Evolutionary conservation across 2,113 vertebrate species (phyloP).

Genomic region (Oryzias curvinotus): DNA sequence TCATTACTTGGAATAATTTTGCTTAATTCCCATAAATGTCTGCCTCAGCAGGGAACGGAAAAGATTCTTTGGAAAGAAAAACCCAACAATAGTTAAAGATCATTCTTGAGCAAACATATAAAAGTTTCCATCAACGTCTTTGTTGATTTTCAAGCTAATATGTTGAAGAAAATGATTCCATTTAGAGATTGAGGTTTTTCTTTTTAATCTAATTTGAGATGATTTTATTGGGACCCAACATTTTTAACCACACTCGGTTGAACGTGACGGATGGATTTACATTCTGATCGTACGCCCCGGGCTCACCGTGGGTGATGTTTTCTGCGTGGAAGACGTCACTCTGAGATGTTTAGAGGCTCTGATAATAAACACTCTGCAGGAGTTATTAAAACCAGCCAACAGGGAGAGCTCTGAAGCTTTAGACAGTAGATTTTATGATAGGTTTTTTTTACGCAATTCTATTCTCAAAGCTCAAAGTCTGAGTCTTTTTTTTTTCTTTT

Average conservation of each 20-base stretch:
- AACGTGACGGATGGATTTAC: conserved; percentile 39
- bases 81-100: too few relatives aligned
- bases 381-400: too few relatives aligned
- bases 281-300: conserved; percentile 13
- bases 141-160: conserved; percentile 27
- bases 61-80: neutral
- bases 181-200: conserved; percentile 49
- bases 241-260: conserved; percentile 34
- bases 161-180: conserved; percentile 18
- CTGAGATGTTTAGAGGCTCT: conserved; percentile 10
- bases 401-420: too few relatives aligned
- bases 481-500: too few relatives aligned
- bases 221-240: conserved; percentile 54
- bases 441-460: too few relatives aligned
- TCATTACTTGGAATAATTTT: neutral
- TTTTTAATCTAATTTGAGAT: conserved; percentile 26
- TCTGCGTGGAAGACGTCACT: conserved; percentile 29
- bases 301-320: conserved; percentile 24
- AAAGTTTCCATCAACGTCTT: neutral
- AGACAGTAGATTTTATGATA: too few relatives aligned
- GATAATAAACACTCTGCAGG: conserved; percentile 44
- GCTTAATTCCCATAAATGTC: neutral
- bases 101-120: too few relatives aligned
- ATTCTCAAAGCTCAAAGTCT: too few relatives aligned
- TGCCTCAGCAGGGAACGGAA: neutral